Base-by-base conservation (phyloP, 2,797 vertebrate genomes). In the Miichthys miiuy region DNA sequence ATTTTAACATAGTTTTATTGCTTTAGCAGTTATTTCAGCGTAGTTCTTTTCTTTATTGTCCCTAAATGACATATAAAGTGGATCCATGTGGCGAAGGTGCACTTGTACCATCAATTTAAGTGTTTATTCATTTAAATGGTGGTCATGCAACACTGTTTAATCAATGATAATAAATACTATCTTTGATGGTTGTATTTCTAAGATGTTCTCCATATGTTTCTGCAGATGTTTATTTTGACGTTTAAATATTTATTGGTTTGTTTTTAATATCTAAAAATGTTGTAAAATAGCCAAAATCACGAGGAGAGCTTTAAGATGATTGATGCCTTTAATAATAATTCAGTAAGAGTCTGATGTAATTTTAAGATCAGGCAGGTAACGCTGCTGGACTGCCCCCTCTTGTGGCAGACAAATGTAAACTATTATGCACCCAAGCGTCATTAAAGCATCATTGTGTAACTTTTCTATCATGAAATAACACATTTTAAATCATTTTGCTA, bases 331-430 rank as follows among this genome's bases (percentile, higher is more conserved):
- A 55, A 62, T 47, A 34, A 21, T 34, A 2, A 16, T 30, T 67
- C 25, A 64, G 52, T 56, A 27, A 51, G 57, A 62, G 60, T 75
- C 56, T 69, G 47, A 9, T 77, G 56, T 54, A 68, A 66, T 47
- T 72, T 61, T 11, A 46, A 47, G 3, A 52, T 27, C 52, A 57
- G 13, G 27, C 13, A 21, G 18, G n/a, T 3, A 12, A 8, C 17
- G 17, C 57, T 51, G 67, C 55, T 10, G 21, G 25, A 87, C 60
- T 55, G 75, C 88, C 0, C 86, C 91, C 87, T 87, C 92, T 88
- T 77, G 90, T 90, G 92, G 92, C 42, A 41, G 46, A 82, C 1
- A 72, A 1, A 58, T 55, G 48, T 52, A 72, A 83, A 56, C 4
- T 10, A 27, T 12, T n/a, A 27, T 27, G 30, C 14, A 14, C 55